phyloP scores from a whole-genome alignment of 1,140 invertebrate genomes.

The Drosophila paulistorum region DNA sequence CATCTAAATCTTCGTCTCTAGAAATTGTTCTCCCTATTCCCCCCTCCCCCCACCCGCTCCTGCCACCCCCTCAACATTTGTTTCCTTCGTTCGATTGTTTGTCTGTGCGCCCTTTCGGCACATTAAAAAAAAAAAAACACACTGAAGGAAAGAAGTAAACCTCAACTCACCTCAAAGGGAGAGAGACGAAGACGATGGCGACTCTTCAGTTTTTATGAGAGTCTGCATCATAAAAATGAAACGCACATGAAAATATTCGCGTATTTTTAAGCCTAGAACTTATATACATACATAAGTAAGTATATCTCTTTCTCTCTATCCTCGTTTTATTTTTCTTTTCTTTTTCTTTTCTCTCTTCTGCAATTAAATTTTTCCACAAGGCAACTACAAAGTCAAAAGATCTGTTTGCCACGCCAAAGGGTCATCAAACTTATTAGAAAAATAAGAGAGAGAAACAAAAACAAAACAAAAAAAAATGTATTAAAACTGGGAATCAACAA shows the following conservation, averaged over 20 bases:
- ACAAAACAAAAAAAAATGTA: not conserved
- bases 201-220: constrained; percentile 71
- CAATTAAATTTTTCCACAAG: constrained; percentile 57
- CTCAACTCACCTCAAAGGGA: constrained; percentile 24
- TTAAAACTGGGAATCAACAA: constrained; percentile 48
- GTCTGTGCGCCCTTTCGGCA: constrained; percentile 56
- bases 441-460: not conserved
- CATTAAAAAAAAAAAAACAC: constrained; percentile 49
- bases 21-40: constrained; percentile 39
- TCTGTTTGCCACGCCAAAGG: constrained; percentile 51
- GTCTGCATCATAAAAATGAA: constrained; percentile 72
- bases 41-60: not conserved
- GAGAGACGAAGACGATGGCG: constrained; percentile 64
- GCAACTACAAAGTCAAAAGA: constrained; percentile 68
- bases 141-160: constrained; percentile 29
- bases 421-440: constrained; percentile 72
- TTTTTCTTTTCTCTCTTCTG: constrained; percentile 11
- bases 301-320: not conserved
- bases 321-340: not conserved
- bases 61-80: constrained; percentile 8
- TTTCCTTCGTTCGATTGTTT: constrained; percentile 69
- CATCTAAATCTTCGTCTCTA: constrained; percentile 75
- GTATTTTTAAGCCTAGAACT: constrained; percentile 64
- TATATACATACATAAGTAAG: not conserved
- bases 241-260: constrained; percentile 65